Percentiles rank a stretch among this genome's conserved stretches.
phyloP scores from a whole-genome alignment of 1,140 invertebrate species.

The Psix sp. region DNA sequence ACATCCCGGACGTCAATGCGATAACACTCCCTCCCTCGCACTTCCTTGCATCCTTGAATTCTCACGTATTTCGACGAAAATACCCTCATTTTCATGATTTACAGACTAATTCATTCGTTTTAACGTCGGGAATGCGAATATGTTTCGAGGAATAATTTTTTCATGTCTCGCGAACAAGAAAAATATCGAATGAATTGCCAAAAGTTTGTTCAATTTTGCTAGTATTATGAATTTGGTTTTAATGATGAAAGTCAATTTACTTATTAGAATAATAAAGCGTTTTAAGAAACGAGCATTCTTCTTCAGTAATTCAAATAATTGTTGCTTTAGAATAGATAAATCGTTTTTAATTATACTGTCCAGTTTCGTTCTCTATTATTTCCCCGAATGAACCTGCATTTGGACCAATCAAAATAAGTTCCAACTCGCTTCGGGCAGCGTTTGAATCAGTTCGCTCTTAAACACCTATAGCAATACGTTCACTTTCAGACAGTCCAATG shows the following conservation, averaged over 20 bases:
- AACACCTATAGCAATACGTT: too few relatives aligned
- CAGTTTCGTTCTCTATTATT: conserved; percentile 23
- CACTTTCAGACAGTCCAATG: too few relatives aligned
- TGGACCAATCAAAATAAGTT: conserved; percentile 17
- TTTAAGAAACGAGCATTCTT: not conserved
- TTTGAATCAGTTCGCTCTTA: too few relatives aligned
- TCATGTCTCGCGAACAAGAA: too few relatives aligned
- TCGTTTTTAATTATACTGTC: conserved; percentile 43
- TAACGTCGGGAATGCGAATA: too few relatives aligned
- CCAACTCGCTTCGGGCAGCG: too few relatives aligned
- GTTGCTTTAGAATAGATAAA: conserved; percentile 15
- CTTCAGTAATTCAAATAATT: conserved; percentile 3
- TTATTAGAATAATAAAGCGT: not conserved
- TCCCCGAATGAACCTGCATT: conserved; percentile 22
- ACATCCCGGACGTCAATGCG: conserved; percentile 73
- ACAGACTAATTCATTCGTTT: conserved; percentile 7
- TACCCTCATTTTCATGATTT: conserved; percentile 40
- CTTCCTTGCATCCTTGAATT: conserved; percentile 69
- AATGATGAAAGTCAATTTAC: too few relatives aligned
- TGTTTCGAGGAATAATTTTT: too few relatives aligned
- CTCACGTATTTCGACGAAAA: conserved; percentile 36
- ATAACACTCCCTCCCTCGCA: conserved; percentile 72
- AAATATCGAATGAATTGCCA: too few relatives aligned
- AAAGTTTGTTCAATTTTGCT: too few relatives aligned
- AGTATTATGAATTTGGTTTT: too few relatives aligned